Base-by-base conservation (phyloP, 2,888 invertebrate species). In the Sminthurinus aureus region DNA sequence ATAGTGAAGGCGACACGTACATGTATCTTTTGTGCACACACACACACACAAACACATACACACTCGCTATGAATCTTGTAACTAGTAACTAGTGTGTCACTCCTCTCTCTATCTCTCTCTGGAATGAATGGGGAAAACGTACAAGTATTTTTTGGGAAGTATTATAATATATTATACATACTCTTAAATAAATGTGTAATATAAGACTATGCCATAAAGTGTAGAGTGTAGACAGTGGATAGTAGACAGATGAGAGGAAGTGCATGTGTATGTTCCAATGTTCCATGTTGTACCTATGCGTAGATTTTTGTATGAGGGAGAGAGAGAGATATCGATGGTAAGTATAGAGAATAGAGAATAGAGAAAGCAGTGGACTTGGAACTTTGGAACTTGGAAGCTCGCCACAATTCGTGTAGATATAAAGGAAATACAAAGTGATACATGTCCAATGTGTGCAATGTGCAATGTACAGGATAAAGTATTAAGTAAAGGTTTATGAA, bases 401-500 rank as follows among this genome's bases (percentile, higher is more conserved):
- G 71, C 71, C 71, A 71, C 71, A 71, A 71, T 71, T 67, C 22
- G 26, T 24, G 24, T 12, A 71, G 24, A 6, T 13, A 9, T 24
- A 71, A 15, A 71, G 71, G 71, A 71, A 20, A 71, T 26, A 24
- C 8, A 24, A 24, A 24, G 24, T 13, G 24, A 71, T 71, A 26
- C 24, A 24, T 71, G 24, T 26, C 2, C 26, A 13, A 71, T 24
- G 8, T 71, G 18, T 24, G 1, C 24, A 22, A 22, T 20, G n/a
- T 58, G 58, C 52, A 76, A 22, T 1, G 38, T 51, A 75, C 20
- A 50, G 15, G n/a, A n/a, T 50, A 22, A 67, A 22, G 18, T 12
- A 69, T 11, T 67, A 12, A 74, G 67, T 38, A 38, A 74, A 20
- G 73, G 74, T 79, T 74, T 78, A 83, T 78, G 71, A 80, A 76